Percentiles rank a stretch among this genome's conserved stretches.
Evolutionary conservation across 2,797 vertebrate species (phyloP).

Genomic region (Mycteria americana): DNA sequence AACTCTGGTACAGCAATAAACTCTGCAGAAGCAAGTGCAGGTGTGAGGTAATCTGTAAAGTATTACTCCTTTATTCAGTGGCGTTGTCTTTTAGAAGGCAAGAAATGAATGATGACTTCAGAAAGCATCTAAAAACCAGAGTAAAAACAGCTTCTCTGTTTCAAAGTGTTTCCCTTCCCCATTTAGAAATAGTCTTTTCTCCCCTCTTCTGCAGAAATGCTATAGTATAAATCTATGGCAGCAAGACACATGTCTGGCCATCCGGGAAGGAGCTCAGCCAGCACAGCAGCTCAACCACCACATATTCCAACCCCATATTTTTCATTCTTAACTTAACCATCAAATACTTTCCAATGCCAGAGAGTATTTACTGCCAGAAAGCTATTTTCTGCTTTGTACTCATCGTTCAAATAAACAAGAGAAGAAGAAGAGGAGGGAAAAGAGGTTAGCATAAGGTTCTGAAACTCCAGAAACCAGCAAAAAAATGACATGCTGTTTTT

Average conservation of each 20-base stretch:
- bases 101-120: neutral
- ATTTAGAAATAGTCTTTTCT: neutral
- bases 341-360: slow-evolving; percentile 12
- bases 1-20: neutral
- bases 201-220: neutral
- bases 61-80: neutral
- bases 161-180: neutral
- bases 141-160: neutral
- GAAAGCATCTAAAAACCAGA: neutral
- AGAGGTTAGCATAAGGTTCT: neutral
- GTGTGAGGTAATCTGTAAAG: neutral
- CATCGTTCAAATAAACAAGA: neutral
- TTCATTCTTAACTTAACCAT: slow-evolving; percentile 54
- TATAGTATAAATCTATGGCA: neutral
- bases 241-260: neutral
- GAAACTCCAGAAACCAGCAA: neutral
- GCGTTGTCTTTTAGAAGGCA: neutral
- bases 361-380: slow-evolving; percentile 2
- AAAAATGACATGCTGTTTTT: neutral
- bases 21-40: neutral
- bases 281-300: slow-evolving; percentile 9
- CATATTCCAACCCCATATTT: neutral
- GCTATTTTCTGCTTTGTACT: slow-evolving; percentile 23
- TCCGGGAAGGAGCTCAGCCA: neutral
- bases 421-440: neutral